Evolutionary conservation across 1,140 invertebrate species (phyloP), one percentile per base, ranked within the genome.

Genomic region (Drosophila ficusphila): DNA sequence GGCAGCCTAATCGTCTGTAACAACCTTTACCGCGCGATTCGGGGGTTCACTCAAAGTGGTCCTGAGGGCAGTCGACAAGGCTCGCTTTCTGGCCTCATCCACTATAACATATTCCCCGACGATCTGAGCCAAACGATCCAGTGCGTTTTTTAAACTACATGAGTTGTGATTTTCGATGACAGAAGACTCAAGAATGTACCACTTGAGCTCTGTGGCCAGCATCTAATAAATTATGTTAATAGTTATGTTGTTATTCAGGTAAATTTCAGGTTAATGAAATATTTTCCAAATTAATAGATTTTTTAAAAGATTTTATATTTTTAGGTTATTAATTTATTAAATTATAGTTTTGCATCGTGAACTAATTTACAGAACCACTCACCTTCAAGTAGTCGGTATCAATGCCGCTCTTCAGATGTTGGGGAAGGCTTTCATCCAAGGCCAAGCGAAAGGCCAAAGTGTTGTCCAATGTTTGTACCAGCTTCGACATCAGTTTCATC

Each of bases 361-460:
- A n/a, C n/a, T n/a, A n/a, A n/a, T n/a, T n/a, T n/a, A n/a, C n/a
- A n/a, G n/a, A n/a, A n/a, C 4, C 11, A 6, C 16, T 18, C 4
- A 73, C 69, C 47, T 39, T 73, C 56, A 73, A 48, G 14, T 73
- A 62, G 0, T 0, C 5, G 0, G 33, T 5, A 0, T 62, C 47
- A 2, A 73, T 73, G n/a, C 56, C 69, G 11, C 16, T 47, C n/a
- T 52, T 72, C 31, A 73, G 29, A 41, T 73, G 69, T 7, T 6
- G 0, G 8, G 69, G 69, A 16, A 73, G 29, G 16, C 9, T 62
- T 21, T 73, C 69, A 7, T 73, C 69, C 8, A 73, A 14, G 14
- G 69, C 69, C 41, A 52, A 9, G 11, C 69, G 68, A 12, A 73
- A 73, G 7, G 47, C 33, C n/a, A 73, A 1, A 31, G 39, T 73